These are phyloP conservation scores for Equus quagga DNA, from an alignment of 2,113 vertebrate species.

Conservation along the genomic window DNA sequence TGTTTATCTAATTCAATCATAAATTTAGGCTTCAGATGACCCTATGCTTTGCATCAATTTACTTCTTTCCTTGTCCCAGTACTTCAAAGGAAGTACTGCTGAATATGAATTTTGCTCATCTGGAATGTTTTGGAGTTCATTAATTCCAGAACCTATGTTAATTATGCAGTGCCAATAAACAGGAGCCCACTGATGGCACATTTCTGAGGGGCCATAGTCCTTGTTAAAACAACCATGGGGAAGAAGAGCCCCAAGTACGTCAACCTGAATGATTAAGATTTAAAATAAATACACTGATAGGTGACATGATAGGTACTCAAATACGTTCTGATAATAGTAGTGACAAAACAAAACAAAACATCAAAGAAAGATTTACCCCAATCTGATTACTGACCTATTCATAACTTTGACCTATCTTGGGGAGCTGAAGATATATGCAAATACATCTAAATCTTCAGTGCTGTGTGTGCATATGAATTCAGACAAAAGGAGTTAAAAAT, in stretches of 20 bases:
- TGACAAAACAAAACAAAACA: slow-evolving; percentile 10
- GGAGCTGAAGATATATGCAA: background rate
- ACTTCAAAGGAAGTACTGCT: slow-evolving; percentile 66
- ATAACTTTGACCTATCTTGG: background rate
- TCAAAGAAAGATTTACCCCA: slow-evolving; percentile 12
- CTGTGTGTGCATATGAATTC: background rate
- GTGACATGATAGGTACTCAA: background rate
- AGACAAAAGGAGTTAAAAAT: slow-evolving; percentile 57
- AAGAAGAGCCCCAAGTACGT: background rate
- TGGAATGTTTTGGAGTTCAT: slow-evolving; percentile 66
- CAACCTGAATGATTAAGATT: background rate
- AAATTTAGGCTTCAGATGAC: slow-evolving; percentile 39
- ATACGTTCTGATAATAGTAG: slow-evolving; percentile 28
- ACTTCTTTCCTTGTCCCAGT: slow-evolving; percentile 54
- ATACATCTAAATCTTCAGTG: background rate
- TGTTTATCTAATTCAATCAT: slow-evolving; percentile 33
- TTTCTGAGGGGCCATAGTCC: background rate
- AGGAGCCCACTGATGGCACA: slow-evolving; percentile 7
- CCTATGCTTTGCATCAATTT: slow-evolving; percentile 5
- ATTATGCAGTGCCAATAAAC: slow-evolving; percentile 50
- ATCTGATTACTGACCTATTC: background rate
- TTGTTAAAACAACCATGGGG: background rate
- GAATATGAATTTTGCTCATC: slow-evolving; percentile 52
- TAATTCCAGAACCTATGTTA: slow-evolving; percentile 57
- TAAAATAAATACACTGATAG: background rate